Base-by-base conservation (phyloP, 2,797 vertebrate genomes). In the Lacerta bilineata region DNA sequence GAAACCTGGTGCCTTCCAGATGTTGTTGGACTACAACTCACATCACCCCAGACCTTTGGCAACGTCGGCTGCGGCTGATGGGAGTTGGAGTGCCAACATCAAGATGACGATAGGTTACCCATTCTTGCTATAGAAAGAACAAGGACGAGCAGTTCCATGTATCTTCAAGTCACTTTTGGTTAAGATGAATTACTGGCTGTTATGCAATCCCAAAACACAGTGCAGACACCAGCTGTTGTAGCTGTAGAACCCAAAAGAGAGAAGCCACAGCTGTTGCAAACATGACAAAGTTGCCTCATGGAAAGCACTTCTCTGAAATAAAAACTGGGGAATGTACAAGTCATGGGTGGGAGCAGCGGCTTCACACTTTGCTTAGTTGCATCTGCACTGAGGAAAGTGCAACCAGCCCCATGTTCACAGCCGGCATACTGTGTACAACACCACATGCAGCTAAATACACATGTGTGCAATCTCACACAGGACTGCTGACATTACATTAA, bases 231-330 rank as follows among this genome's bases (percentile, higher is more conserved):
- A 87, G 41, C 66, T 43, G 13, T 20, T 10, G 33, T 66, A 23
- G 39, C 27, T 18, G 5, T 10, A 61, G 50, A 80, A 50, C 23
- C 29, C 59, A 64, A 83, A 68, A 66, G 4, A 18, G 33, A 79
- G 46, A 71, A 71, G 46, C 61, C 11, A 10, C 10, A 18, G 23
- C 39, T 77, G 61, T 36, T 88, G 77, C 41, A 39, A 83, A 29
- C 23, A 29, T 39, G 61, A 55, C 20, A 71, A 64, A 43, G 66
- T 80, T 71, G 46, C 39, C 33, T 33, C 5, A 64, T 8, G 36
- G 50, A 61, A 59, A 86, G 50, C 43, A 71, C 66, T 80, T 87
- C 77, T 71, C 15, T 59, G 36, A n/a, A 77, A 78, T 46, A 68
- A 85, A 85, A 83, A 83, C 13, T 68, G 50, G 29, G 39, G 39